Evolutionary conservation across 2,113 vertebrate species (phyloP), one percentile per base, ranked within the genome.

Genomic region (Coptodon rendalli): DNA sequence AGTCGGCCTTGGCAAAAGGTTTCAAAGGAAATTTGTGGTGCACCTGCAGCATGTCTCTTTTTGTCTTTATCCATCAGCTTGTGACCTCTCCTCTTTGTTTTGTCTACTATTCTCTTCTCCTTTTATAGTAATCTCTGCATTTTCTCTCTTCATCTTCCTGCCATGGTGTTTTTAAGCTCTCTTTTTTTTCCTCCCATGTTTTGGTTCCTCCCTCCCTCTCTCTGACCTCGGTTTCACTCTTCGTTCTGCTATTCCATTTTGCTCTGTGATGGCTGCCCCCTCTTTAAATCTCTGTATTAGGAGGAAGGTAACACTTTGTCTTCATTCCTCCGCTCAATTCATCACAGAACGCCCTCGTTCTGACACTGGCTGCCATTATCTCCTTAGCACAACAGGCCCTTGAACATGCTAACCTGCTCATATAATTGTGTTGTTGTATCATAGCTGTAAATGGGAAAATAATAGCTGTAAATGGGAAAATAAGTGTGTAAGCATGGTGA

Each of bases 191-290:
- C 10, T 13, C 59, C 29, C 2, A 0, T 34, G 29, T 3, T 52
- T 80, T 95, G 96, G 96, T 96, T 96, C 91, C 96, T 97, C 97
- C 5, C 73, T 86, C 96, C 96, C 94, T 96, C 24, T 82, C 97
- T 97, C 97, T 97, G 97, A 97, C 96, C 96, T 96, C 94, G 97
- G 97, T 97, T 97, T 98, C 97, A 85, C 87, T 52, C 86, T 89
- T 81, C 57, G 27, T 85, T 90, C 56, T 94, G 88, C 82, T 86
- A 38, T 89, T 80, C 87, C 53, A 79, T 87, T 91, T 82, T 97
- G 97, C 97, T 97, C 97, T 98, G 97, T 98, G 97, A 96, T 97
- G 97, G 97, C 97, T 97, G 96, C 97, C 96, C 97, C 97, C 97
- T 94, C 97, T 97, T 66, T 97, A 97, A 87, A 81, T 90, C 96